Evolutionary conservation across 2,888 invertebrate genomes (phyloP), one percentile per base, ranked within the genome.

Genomic region (Timema cristinae): DNA sequence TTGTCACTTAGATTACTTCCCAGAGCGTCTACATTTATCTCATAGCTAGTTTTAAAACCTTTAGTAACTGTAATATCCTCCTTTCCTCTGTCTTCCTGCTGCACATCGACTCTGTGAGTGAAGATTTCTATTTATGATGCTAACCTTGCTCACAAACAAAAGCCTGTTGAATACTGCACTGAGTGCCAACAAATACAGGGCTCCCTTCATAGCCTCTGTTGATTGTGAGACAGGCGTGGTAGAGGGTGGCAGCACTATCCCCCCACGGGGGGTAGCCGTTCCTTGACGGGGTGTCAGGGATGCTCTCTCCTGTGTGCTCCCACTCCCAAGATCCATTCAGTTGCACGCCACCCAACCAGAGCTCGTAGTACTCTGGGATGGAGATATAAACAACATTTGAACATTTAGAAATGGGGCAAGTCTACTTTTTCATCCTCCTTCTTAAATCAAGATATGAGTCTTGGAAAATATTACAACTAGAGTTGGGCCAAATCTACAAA

Each of bases 271-370:
- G 59, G 59, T 11, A 59, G 10, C 59, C 59, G 13, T 8, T 32
- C 32, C 16, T n/a, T 7, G 8, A 15, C 5, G n/a, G 59, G n/a
- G 15, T 9, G 9, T 15, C 59, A 59, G 59, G 59, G 59, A 59
- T 59, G 59, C n/a, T 59, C 9, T 59, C 5, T n/a, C 59, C 59
- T 7, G 59, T n/a, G 59, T 59, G 59, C 59, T 59, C 59, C 59
- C 59, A 59, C 59, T 59, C 10, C 59, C 59, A 59, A 8, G 13
- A 15, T 11, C 59, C 59, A 32, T 59, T 9, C 59, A 11, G 59
- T 32, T 16, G 8, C 10, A 9, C 2, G n/a, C 59, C 59, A 16
- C 59, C 59, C n/a, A 59, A 9, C 59, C 59, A 59, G 16, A 59
- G 13, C 59, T 59, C 15, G 59, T 59, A 11, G 59, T 59, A 59